Evolutionary conservation across 2,113 vertebrate species (phyloP), one percentile per base, ranked within the genome.

Genomic region (Heterotis niloticus): DNA sequence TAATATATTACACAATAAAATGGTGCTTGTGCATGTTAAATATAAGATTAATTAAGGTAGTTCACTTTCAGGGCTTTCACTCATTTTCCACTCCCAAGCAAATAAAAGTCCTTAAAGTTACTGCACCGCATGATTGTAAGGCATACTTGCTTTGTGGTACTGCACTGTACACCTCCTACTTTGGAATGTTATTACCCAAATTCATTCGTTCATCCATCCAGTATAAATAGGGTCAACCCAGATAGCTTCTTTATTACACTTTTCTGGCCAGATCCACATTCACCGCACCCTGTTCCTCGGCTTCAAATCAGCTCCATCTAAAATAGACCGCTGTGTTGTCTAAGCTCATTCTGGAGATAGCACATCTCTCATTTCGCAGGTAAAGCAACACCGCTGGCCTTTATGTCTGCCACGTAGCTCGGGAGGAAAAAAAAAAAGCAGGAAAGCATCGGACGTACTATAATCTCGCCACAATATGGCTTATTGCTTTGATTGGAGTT

Each of bases 261-360:
- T 24, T 20, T 23, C 9, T 20, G 5, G 52, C 59, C 10, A 1
- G 26, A 75, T 44, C 18, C 24, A 12, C 17, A 11, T 64, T 4
- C 17, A 59, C 26, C 59, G 13, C 73, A 62, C 29, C 28, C 73
- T 60, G 56, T 20, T 57, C 59, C 34, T 60, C n/a, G 10, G 2
- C 56, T 60, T 16, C 29, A 17, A 34, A 75, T 75, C 74, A 28
- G 14, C 28, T 20, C 11, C 24, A 75, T 64, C 74, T 75, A 5
- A 75, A 75, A 62, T 75, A 29, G 74, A 75, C 74, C 34, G 20
- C n/a, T 17, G 74, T 20, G 26, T 26, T 9, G 74, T 75, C 60
- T 64, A 75, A 51, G 62, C 59, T 75, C 57, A 28, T 12, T 24
- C 59, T 10, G 59, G 20, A 75, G 74, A 75, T 64, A 75, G 24